These are phyloP conservation scores for Chaunax sp. DNA, from an alignment of 2,797 vertebrate species.

Conservation along the genomic window DNA sequence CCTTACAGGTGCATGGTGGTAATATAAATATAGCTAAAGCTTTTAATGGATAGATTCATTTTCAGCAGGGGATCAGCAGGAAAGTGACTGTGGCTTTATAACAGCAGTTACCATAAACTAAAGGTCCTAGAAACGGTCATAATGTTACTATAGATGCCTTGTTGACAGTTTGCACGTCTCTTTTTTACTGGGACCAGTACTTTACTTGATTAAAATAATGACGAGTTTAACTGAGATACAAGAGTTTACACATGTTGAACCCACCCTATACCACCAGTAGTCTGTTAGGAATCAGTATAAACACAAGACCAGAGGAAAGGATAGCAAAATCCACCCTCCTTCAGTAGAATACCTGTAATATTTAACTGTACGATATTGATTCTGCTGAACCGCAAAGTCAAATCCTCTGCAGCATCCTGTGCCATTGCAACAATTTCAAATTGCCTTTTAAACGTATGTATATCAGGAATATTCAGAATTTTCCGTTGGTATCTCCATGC, in stretches of 20 bases:
- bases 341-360: not conserved
- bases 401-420: slow-evolving; percentile 19
- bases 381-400: not conserved
- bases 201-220: slow-evolving; percentile 1
- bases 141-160: slow-evolving; percentile 31
- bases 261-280: too few species aligned
- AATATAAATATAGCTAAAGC: slow-evolving; percentile 4
- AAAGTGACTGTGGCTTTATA: not conserved
- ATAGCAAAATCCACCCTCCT: not conserved
- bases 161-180: not conserved
- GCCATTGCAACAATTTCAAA: slow-evolving; percentile 15
- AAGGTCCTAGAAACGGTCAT: not conserved
- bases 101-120: not conserved
- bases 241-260: not conserved
- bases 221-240: not conserved
- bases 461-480: not conserved
- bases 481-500: slow-evolving; percentile 3
- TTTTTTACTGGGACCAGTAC: slow-evolving; percentile 18
- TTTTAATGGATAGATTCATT: not conserved
- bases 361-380: not conserved
- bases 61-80: not conserved
- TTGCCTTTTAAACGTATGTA: slow-evolving; percentile 11
- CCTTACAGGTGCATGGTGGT: slow-evolving; percentile 12
- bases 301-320: not conserved
- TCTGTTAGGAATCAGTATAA: slow-evolving; percentile 10